A percentile compares a stretch with the other conserved stretches of the same genome.
Conservation (phyloP, 2,113 vertebrate species). For the human (Homo sapiens) region DNA sequence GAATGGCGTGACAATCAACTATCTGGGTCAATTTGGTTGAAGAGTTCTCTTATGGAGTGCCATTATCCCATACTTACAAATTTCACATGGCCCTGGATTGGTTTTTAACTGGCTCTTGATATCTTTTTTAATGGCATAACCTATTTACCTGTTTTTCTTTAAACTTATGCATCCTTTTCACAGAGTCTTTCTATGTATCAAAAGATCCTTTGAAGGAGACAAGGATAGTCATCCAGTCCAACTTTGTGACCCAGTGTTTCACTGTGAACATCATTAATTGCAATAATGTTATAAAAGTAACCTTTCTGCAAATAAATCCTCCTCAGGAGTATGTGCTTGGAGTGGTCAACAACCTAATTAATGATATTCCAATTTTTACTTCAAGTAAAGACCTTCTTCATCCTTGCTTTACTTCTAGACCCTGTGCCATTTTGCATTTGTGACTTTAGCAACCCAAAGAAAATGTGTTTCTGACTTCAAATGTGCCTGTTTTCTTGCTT, state of each 20-base stretch:
- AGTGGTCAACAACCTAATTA: background rate
- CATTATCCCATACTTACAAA: slow-evolving; percentile 36
- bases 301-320: background rate
- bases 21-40: slow-evolving; percentile 50
- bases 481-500: background rate
- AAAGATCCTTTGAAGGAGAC: slow-evolving; percentile 7
- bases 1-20: slow-evolving; percentile 35
- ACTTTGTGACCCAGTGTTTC: background rate
- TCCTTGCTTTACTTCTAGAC: background rate
- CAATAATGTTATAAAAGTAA: background rate
- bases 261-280: slow-evolving; percentile 17
- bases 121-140: slow-evolving; percentile 25
- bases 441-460: background rate
- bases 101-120: slow-evolving; percentile 51
- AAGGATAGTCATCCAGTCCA: background rate
- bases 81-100: slow-evolving; percentile 39
- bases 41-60: slow-evolving; percentile 49
- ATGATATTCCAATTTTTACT: background rate
- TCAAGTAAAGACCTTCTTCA: background rate
- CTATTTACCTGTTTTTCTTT: slow-evolving; percentile 30
- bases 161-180: background rate
- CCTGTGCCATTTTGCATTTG: background rate
- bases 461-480: background rate
- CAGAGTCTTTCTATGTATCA: background rate
- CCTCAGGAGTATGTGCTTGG: background rate